These are phyloP conservation scores for Zaprionus lineosus DNA, from an alignment of 2,888 invertebrate genomes.

Conservation along the genomic window DNA sequence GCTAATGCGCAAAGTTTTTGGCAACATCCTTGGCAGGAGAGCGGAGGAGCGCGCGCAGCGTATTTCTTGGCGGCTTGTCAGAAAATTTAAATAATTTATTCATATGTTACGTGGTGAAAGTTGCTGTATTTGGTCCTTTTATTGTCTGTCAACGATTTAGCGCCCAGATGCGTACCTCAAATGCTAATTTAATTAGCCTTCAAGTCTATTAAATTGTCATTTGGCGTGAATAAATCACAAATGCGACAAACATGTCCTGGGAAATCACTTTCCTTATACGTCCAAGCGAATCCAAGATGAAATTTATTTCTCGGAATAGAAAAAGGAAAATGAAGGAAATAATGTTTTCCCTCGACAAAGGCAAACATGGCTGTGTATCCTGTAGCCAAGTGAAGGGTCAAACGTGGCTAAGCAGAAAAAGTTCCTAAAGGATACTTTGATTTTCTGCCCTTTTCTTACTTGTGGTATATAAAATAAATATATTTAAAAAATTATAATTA, in stretches of 20 bases:
- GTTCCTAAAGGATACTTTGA: too few species aligned
- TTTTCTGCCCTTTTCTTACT: too few species aligned
- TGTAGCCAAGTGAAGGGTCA: too few species aligned
- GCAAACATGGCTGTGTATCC: too few species aligned
- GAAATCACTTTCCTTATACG: constrained; percentile 19
- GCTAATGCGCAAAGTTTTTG: constrained; percentile 70
- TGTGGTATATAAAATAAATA: too few species aligned
- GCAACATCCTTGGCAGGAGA: constrained; percentile 39
- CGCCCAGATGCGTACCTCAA: constrained; percentile 44
- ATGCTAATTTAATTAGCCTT: constrained; percentile 70
- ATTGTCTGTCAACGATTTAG: constrained; percentile 46
- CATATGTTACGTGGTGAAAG: constrained; percentile 70
- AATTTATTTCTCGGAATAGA: constrained; percentile 55
- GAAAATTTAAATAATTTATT: constrained; percentile 70
- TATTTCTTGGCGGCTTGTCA: constrained; percentile 34
- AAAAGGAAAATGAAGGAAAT: too few species aligned
- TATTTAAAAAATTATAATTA: too few species aligned
- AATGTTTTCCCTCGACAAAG: constrained; percentile 6
- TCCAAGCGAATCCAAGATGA: constrained; percentile 41
- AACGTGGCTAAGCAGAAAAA: too few species aligned
- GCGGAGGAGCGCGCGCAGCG: too few species aligned
- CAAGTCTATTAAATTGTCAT: constrained; percentile 66
- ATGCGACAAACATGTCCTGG: constrained; percentile 17
- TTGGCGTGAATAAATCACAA: constrained; percentile 49
- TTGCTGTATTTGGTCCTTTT: constrained; percentile 31